Evolutionary conservation across 2,113 vertebrate genomes (phyloP).

Genomic region (Psettodes erumei): DNA sequence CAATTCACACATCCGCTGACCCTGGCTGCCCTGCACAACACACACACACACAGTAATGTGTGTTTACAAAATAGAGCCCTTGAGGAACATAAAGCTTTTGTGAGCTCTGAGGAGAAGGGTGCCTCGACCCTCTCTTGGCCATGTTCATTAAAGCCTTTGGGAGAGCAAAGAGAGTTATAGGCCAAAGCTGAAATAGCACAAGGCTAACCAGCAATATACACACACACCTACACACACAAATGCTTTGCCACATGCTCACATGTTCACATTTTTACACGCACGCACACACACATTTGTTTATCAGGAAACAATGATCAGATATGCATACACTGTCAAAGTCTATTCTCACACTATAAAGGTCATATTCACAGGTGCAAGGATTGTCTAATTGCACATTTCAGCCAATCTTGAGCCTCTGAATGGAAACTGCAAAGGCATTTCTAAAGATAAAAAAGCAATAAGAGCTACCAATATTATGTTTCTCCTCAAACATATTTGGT

Average conservation of each 20-base stretch:
- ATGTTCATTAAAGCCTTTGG: conserved; percentile 69
- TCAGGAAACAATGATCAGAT: conserved; percentile 66
- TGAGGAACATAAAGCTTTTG: conserved; percentile 69
- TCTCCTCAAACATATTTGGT: conserved; percentile 67
- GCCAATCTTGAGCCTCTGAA: conserved; percentile 64
- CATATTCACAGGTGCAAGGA: conserved; percentile 68
- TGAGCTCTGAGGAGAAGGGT: conserved; percentile 59
- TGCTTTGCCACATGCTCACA: conserved; percentile 3
- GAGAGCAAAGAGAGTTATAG: conserved; percentile 52
- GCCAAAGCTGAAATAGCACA: conserved; percentile 46
- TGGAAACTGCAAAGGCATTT: conserved; percentile 68
- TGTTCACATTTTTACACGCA: conserved; percentile 3
- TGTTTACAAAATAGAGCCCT: conserved; percentile 66
- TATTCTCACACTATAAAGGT: conserved; percentile 70
- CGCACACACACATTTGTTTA: conserved; percentile 46
- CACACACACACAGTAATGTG: conserved; percentile 39
- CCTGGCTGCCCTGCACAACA: conserved; percentile 27
- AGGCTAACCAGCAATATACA: conserved; percentile 45
- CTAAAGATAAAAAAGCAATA: conserved; percentile 77
- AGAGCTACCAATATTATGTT: conserved; percentile 64
- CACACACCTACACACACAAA: conserved; percentile 3
- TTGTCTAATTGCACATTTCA: conserved; percentile 77
- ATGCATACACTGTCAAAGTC: conserved; percentile 52
- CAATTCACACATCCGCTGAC: conserved; percentile 63
- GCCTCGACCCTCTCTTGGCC: conserved; percentile 69